Conservation (phyloP, 2,113 vertebrate genomes). For the Phylloscopus trochilus region DNA sequence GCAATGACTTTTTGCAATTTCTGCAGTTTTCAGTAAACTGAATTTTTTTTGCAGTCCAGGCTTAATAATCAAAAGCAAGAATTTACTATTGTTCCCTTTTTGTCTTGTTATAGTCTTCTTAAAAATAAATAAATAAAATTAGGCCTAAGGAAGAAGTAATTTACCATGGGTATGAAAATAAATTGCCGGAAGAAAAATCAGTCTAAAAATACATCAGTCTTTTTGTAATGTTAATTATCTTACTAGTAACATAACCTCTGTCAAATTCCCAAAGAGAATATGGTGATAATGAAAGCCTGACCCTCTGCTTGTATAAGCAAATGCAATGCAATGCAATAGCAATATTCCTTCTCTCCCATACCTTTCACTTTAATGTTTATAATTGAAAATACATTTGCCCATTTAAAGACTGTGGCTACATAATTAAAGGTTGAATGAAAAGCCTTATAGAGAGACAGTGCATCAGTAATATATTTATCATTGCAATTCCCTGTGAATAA, state of each 20-base stretch:
- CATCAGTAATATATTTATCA: background rate
- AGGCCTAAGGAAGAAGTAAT: background rate
- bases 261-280: background rate
- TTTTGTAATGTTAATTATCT: background rate
- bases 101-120: background rate
- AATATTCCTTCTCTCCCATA: background rate
- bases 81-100: background rate
- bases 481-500: background rate
- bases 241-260: background rate
- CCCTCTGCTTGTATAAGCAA: background rate
- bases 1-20: background rate
- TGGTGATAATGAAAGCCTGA: slow-evolving; percentile 1
- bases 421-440: background rate
- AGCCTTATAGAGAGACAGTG: background rate
- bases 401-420: background rate
- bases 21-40: background rate
- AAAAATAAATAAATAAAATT: background rate
- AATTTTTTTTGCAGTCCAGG: background rate
- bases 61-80: background rate
- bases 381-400: background rate
- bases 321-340: background rate
- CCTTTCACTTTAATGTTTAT: background rate
- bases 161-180: background rate
- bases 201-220: background rate
- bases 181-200: background rate